Base-by-base conservation (phyloP, 2,888 invertebrate species). In the Pharmacophagus antenor region DNA sequence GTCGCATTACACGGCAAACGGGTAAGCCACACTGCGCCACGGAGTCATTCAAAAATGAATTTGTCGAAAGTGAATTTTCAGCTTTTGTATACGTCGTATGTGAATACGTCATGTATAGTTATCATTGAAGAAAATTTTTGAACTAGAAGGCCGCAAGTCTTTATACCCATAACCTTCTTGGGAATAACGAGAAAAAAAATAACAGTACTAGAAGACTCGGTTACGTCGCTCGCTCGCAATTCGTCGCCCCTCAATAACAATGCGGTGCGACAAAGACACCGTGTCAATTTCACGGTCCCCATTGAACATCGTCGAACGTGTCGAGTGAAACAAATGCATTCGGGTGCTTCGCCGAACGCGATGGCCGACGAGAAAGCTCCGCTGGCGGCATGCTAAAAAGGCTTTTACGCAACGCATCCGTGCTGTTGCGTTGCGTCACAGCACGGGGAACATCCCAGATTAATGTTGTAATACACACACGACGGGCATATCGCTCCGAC, bases 351-450 rank as follows among this genome's bases (percentile, higher is more conserved):
- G 70, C 67, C 74, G 74, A 76, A 77, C 73, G 68, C 69, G 74
- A 71, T 75, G 77, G 77, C 79, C 76, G 79, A 67, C 78, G 84
- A 84, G 88, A 88, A 88, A 88, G 87, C 87, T 86, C 71, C 68
- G 76, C 77, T 74, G 76, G 70, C 81, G 74, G 87, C 84, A 88
- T 88, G 87, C 84, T 86, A 87, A 88, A 82, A 80, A 80, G 80
- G 68, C 73, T 73, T 82, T 85, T 88, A 83, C 87, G 86, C 84
- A 89, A 88, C 73, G 64, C 69, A 68, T 71, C 67, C 73, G 73
- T 66, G 69, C 65, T 65, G 66, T 55, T 65, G 10, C 59, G 72
- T 88, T 87, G 79, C 85, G 67, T 83, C 81, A 84, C 57, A 58
- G 54, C n/a, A 37, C 17, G 66, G 68, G 70, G 73, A 73, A 67